Evolutionary conservation across 2,888 invertebrate genomes (phyloP).

Genomic region (Muschampia plurimacula): DNA sequence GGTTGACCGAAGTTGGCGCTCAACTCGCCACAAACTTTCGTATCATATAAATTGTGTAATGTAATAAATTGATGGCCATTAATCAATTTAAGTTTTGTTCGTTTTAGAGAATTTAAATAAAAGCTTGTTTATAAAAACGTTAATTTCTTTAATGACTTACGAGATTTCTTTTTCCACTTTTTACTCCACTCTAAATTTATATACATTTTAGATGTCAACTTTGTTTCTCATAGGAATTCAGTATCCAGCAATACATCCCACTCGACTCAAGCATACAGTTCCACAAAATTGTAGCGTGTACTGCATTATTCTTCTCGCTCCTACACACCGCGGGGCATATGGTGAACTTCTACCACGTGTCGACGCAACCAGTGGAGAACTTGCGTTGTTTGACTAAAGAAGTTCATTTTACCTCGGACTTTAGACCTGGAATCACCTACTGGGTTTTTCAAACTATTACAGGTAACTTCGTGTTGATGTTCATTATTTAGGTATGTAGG

Average conservation of each 20-base stretch:
- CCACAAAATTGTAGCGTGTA: conserved; percentile 98
- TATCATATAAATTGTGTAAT: no score
- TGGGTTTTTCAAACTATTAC: conserved; percentile 98
- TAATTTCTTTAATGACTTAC: no score
- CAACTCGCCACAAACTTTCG: no score
- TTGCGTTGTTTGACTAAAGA: conserved; percentile 96
- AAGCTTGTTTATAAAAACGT: no score
- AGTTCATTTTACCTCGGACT: conserved; percentile 97
- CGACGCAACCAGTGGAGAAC: conserved; percentile 97
- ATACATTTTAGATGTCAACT: neutral
- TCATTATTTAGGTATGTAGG: no score
- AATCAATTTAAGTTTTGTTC: no score
- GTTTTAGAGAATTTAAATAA: no score
- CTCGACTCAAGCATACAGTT: conserved; percentile 98
- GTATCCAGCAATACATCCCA: conserved; percentile 97
- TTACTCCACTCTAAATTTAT: no score
- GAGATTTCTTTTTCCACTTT: neutral
- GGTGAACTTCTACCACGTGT: conserved; percentile 98
- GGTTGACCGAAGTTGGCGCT: no score
- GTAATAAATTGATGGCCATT: no score
- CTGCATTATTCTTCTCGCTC: conserved; percentile 96
- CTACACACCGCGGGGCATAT: conserved; percentile 97
- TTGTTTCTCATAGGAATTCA: conserved; percentile 87
- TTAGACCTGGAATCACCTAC: conserved; percentile 96
- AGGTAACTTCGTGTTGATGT: conserved; percentile 82